phyloP scores from a whole-genome alignment of 2,113 vertebrate species.

The Melanerpes aurifrons region DNA sequence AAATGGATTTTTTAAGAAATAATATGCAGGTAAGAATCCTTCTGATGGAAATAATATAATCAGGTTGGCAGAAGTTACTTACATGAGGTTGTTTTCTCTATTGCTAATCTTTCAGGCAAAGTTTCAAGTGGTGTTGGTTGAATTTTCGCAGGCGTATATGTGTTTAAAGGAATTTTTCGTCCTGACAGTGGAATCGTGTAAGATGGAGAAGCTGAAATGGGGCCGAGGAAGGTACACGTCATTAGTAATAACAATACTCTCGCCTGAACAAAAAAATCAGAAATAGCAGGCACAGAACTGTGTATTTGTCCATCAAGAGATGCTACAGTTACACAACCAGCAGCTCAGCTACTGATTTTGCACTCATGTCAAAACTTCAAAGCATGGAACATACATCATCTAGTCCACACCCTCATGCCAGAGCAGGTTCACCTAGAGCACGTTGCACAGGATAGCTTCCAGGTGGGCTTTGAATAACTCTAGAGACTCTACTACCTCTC shows the following conservation, averaged over 20 bases:
- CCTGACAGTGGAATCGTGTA: constrained; percentile 69
- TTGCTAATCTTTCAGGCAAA: constrained; percentile 67
- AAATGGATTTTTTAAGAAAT: not conserved
- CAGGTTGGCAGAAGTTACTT: constrained; percentile 26
- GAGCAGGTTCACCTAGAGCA: too few species aligned
- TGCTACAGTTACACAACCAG: not conserved
- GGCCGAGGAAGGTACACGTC: not conserved
- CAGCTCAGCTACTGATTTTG: not conserved
- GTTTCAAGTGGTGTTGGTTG: constrained; percentile 81
- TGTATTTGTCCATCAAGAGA: not conserved
- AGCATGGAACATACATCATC: not conserved
- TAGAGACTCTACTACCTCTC: too few species aligned
- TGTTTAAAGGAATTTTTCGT: constrained; percentile 85
- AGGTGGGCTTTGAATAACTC: too few species aligned
- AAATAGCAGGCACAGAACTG: not conserved
- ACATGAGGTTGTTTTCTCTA: constrained; percentile 62
- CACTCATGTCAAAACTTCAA: not conserved
- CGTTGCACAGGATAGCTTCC: too few species aligned
- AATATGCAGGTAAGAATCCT: not conserved
- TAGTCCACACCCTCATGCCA: too few species aligned
- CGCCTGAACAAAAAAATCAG: not conserved
- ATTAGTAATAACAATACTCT: not conserved
- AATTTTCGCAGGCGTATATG: constrained; percentile 86
- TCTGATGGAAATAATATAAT: not conserved
- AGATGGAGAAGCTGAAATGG: constrained; percentile 61